These are phyloP conservation scores for Galerucella calmariensis DNA, from an alignment of 2,888 invertebrate species.

Conservation along the genomic window DNA sequence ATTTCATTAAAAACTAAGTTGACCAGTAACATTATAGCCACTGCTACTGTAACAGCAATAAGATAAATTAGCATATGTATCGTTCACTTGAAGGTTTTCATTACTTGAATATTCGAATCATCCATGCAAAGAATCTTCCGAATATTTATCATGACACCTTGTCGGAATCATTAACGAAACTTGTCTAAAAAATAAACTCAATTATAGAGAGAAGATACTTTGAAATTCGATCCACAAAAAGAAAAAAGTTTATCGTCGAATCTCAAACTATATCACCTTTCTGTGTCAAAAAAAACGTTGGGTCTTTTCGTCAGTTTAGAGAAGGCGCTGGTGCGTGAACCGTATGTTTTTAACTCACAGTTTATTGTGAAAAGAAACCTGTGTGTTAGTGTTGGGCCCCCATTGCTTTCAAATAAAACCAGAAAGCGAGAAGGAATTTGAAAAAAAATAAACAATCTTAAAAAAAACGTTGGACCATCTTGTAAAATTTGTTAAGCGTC, in stretches of 20 bases:
- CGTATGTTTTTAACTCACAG: background rate
- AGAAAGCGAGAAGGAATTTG: background rate
- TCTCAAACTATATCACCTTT: constrained; percentile 25
- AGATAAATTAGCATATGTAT: background rate
- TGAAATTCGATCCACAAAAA: constrained; percentile 12
- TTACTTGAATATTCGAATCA: background rate
- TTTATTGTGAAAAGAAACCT: background rate
- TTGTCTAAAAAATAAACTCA: constrained; percentile 14
- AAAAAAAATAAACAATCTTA: background rate
- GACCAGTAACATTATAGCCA: too few species aligned
- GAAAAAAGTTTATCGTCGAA: constrained; percentile 5
- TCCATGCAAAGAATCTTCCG: background rate
- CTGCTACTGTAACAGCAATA: too few species aligned
- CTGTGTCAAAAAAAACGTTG: constrained; percentile 12
- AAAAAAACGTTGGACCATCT: too few species aligned
- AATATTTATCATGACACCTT: background rate
- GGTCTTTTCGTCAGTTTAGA: constrained; percentile 16
- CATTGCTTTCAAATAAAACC: background rate
- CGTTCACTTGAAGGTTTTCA: background rate
- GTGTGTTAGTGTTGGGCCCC: constrained; percentile 2
- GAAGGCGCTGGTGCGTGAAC: constrained; percentile 23
- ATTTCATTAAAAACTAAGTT: too few species aligned
- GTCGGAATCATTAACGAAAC: constrained; percentile 7
- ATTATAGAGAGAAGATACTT: constrained; percentile 14
- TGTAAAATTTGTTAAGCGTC: too few species aligned